Base-by-base conservation (phyloP, 2,888 invertebrate genomes). In the Cheiracanthium punctorium region DNA sequence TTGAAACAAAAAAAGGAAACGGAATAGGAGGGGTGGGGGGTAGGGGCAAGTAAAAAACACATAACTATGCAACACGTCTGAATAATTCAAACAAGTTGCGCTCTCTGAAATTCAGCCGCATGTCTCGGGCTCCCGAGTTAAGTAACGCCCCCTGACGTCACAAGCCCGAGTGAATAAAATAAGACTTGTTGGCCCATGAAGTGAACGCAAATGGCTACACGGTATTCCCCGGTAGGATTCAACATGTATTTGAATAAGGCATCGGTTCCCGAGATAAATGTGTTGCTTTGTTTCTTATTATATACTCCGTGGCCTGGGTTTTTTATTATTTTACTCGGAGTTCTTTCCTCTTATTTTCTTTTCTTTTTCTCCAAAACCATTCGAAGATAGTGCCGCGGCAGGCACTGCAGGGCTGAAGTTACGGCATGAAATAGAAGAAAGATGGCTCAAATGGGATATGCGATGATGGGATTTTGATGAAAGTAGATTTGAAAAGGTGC, bases 121-220 rank as follows among this genome's bases (percentile, higher is more conserved):
- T 58, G 4, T 17, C 24, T n/a, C 17, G 58, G 58, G 58, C 24
- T 58, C 24, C 12, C 24, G 17, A 58, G 24, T 20, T 58, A 24
- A 7, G 20, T 24, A 1, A 24, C 5, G 5, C 58, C 24, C 24
- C 12, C 5, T 58, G 58, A 58, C 58, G 58, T 58, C 58, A 58
- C 24, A 4, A 24, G 24, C 4, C n/a, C 20, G 24, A 58, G 24
- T 58, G 24, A 58, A 58, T 58, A 58, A 84, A 84, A 84, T 48
- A 84, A 65, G 58, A 84, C 82, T 73, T 77, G 82, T 82, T 73
- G 82, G 75, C 58, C 58, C 67, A 64, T 28, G 41, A 58, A 72
- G 71, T 20, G 37, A 79, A 67, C 67, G 67, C 32, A 69, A n/a
- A 17, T 8, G 70, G 79, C 71, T 79, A 79, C 20, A n/a, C 37